These are phyloP conservation scores for Otus scops DNA, from an alignment of 2,797 vertebrate species.

Conservation along the genomic window DNA sequence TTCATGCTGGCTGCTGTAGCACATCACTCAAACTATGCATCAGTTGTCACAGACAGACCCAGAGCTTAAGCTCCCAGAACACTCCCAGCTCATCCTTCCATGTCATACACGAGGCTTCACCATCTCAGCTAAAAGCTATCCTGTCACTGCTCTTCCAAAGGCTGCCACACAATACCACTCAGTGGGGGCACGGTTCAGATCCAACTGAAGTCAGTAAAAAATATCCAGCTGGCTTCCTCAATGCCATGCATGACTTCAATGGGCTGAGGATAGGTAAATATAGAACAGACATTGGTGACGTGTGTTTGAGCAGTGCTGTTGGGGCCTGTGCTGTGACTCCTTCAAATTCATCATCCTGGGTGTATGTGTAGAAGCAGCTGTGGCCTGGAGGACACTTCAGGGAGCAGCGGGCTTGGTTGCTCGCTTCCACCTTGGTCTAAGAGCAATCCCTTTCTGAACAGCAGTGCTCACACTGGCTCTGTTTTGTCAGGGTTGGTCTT, in stretches of 20 bases:
- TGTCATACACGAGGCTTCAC: neutral
- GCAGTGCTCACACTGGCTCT: neutral
- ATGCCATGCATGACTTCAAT: neutral
- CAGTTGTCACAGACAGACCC: neutral
- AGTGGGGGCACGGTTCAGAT: neutral
- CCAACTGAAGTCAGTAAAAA: conserved; percentile 1
- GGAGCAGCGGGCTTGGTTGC: neutral
- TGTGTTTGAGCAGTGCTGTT: neutral
- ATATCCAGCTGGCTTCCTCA: conserved; percentile 26
- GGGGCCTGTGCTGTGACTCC: fast-evolving
- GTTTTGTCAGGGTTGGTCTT: neutral
- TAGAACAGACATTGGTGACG: neutral
- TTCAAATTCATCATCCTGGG: neutral
- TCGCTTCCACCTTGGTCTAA: neutral
- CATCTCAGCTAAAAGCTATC: neutral
- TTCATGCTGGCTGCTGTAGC: neutral
- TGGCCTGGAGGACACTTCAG: neutral
- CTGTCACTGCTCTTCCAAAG: neutral
- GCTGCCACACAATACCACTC: neutral
- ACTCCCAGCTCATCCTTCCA: neutral
- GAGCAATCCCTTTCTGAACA: neutral
- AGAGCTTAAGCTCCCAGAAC: neutral
- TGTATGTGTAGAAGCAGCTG: neutral
- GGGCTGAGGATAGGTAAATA: neutral
- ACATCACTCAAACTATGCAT: neutral